Evolutionary conservation across 2,797 vertebrate species (phyloP).

Genomic region (Pyrrhura leucotis): DNA sequence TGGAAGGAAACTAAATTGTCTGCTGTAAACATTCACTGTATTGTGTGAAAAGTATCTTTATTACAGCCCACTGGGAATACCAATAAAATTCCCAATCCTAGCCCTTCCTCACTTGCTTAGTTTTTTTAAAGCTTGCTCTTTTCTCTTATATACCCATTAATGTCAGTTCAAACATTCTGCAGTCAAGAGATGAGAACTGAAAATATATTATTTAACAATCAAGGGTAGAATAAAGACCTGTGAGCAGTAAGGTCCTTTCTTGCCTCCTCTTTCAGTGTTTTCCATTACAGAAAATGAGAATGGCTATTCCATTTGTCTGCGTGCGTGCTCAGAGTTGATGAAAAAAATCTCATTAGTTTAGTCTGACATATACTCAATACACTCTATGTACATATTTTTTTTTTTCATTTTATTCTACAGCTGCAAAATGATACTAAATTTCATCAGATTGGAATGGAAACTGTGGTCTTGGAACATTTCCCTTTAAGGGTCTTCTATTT

Average conservation of each 20-base stretch:
- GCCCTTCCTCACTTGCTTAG: not conserved
- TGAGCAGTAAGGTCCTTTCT: constrained; percentile 41
- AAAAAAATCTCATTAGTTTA: constrained; percentile 73
- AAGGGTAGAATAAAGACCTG: constrained; percentile 52
- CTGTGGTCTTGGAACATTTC: constrained; percentile 73
- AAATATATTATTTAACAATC: constrained; percentile 72
- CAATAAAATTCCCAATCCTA: constrained; percentile 59
- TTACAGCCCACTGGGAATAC: constrained; percentile 62
- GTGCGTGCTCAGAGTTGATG: constrained; percentile 41
- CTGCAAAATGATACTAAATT: constrained; percentile 78
- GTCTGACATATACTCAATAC: constrained; percentile 71
- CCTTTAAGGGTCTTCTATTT: constrained; percentile 76
- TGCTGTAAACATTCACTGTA: constrained; percentile 90
- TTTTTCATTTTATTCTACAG: constrained; percentile 70
- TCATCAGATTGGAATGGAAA: constrained; percentile 76
- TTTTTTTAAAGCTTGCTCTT: not conserved
- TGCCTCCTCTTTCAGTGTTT: constrained; percentile 27
- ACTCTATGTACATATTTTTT: constrained; percentile 30
- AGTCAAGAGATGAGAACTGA: constrained; percentile 32
- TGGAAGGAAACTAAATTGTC: constrained; percentile 98
- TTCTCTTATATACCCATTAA: constrained; percentile 42
- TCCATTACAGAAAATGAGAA: constrained; percentile 68
- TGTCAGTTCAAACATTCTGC: constrained; percentile 59
- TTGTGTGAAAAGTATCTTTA: constrained; percentile 85
- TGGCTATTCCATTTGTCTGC: constrained; percentile 59